Evolutionary conservation across 2,113 vertebrate species (phyloP).

Genomic region (Nerophis lumbriciformis): DNA sequence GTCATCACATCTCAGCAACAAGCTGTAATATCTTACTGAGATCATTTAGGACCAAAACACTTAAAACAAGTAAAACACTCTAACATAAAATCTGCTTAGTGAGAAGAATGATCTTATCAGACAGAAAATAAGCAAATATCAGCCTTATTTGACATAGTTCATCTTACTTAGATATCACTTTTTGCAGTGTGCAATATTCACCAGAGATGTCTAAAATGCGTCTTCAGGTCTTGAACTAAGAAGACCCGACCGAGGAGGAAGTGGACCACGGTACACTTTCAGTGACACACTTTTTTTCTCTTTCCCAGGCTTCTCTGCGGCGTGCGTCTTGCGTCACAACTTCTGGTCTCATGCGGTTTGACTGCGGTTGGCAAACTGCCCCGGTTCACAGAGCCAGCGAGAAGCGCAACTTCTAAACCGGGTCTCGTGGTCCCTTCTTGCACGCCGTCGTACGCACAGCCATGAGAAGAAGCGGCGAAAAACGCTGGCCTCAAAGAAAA

Average conservation of each 20-base stretch:
- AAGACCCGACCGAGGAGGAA: conserved; percentile 44
- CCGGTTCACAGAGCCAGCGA: conserved; percentile 56
- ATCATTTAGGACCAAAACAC: too few species aligned
- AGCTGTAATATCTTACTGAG: too few species aligned
- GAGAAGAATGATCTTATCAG: too few species aligned
- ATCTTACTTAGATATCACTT: too few species aligned
- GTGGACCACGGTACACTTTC: conserved; percentile 53
- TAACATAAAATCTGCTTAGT: too few species aligned
- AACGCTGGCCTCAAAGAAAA: conserved; percentile 32
- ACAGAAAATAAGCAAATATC: too few species aligned
- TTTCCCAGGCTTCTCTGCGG: conserved; percentile 61
- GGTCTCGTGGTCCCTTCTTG: conserved; percentile 43
- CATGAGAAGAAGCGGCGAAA: conserved; percentile 19
- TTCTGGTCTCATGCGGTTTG: conserved; percentile 63
- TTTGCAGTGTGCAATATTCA: conserved; percentile 1
- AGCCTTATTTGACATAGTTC: too few species aligned
- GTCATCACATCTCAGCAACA: too few species aligned
- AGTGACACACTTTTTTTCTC: conserved; percentile 50
- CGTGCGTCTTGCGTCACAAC: conserved; percentile 57
- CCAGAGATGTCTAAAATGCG: conserved; percentile 25
- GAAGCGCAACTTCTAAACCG: conserved; percentile 37
- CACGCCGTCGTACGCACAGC: conserved; percentile 13
- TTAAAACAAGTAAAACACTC: too few species aligned
- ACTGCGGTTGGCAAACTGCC: conserved; percentile 61
- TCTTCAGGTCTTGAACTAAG: conserved; percentile 29